Evolutionary conservation across 1,140 invertebrate species (phyloP).

Genomic region (Diploscapter pachys): DNA sequence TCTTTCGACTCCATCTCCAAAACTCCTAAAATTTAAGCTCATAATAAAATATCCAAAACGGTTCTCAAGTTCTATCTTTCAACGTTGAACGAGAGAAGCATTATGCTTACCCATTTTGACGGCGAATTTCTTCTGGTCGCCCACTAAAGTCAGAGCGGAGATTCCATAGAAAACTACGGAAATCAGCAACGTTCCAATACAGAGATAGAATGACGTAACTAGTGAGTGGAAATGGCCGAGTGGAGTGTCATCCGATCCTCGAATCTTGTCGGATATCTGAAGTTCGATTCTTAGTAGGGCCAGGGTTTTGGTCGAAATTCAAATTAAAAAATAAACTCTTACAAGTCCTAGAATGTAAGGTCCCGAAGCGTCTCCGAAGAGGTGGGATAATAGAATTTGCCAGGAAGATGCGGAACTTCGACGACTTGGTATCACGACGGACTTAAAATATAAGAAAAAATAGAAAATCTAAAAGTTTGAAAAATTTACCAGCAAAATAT

Average conservation of each 20-base stretch:
- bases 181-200: conserved; percentile 28
- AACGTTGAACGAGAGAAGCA: too few relatives aligned
- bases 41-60: too few relatives aligned
- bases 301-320: neutral
- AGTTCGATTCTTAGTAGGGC: neutral
- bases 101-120: conserved; percentile 25
- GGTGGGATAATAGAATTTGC: conserved; percentile 85
- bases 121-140: conserved; percentile 28
- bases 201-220: conserved; percentile 36
- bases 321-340: too few relatives aligned
- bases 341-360: conserved; percentile 78
- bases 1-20: too few relatives aligned
- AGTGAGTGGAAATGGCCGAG: conserved; percentile 35
- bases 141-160: conserved; percentile 24
- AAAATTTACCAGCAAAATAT: conserved; percentile 80
- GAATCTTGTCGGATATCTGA: conserved; percentile 37
- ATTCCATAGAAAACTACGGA: conserved; percentile 32
- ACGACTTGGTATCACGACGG: conserved; percentile 69
- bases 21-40: too few relatives aligned
- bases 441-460: conserved; percentile 11
- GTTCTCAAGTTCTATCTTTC: too few relatives aligned
- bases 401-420: conserved; percentile 86
- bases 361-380: conserved; percentile 86
- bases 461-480: neutral
- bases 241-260: conserved; percentile 21